phyloP scores from a whole-genome alignment of 2,797 vertebrate genomes.

The Podarcis siculus region DNA sequence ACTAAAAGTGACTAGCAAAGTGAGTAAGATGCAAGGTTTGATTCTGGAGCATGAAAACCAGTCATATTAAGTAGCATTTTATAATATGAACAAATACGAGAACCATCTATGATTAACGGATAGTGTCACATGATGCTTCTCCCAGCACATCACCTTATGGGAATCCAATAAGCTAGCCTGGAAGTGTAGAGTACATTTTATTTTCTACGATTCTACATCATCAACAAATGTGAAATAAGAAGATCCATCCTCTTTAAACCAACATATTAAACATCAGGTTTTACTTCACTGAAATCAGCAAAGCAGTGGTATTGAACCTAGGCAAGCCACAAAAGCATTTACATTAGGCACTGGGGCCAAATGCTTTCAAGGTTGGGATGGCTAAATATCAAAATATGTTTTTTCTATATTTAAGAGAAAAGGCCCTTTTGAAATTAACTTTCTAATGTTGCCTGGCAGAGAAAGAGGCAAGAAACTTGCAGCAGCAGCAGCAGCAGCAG shows the following conservation, averaged over 20 bases:
- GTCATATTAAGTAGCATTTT: neutral
- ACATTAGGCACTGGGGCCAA: neutral
- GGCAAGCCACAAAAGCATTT: slow-evolving; percentile 15
- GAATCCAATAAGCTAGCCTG: neutral
- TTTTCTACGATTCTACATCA: neutral
- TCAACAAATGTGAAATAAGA: slow-evolving; percentile 34
- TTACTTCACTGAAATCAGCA: slow-evolving; percentile 39
- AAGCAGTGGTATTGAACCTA: slow-evolving; percentile 17
- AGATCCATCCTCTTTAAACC: slow-evolving; percentile 20
- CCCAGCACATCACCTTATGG: neutral
- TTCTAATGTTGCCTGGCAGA: neutral
- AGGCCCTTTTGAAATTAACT: neutral
- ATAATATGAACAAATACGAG: slow-evolving; percentile 7
- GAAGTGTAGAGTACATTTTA: neutral
- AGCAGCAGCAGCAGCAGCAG: neutral
- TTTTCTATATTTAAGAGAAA: neutral
- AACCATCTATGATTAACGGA: neutral
- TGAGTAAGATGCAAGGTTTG: neutral
- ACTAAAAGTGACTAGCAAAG: neutral
- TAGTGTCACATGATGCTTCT: neutral
- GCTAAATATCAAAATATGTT: neutral
- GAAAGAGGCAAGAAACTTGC: neutral
- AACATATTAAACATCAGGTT: slow-evolving; percentile 30
- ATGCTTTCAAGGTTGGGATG: neutral
- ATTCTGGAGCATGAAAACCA: neutral